Base-by-base conservation (phyloP, 2,113 vertebrate species). In the Recurvirostra avosetta region DNA sequence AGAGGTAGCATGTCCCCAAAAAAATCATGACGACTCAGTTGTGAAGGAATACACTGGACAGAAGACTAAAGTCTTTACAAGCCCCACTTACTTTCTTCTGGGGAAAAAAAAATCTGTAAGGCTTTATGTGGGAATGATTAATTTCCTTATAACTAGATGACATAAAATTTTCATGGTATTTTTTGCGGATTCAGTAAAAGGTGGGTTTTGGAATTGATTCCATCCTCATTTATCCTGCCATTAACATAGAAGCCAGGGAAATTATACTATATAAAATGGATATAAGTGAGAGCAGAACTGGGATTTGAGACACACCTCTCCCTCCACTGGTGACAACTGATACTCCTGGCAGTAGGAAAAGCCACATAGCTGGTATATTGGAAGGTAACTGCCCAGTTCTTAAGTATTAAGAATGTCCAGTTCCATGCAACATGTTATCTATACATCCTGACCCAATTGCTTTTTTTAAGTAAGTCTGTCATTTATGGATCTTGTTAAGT, bases 401-500 rank as follows among this genome's bases (percentile, higher is more conserved):
- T 68, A 58, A 83, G 38, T 49, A 16, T 66, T 83, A 50, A 63
- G 86, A 77, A 38, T 32, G 21, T 53, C 21, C 38, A 84, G 45
- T 30, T 73, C 71, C 66, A 19, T 68, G 53, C 8, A 80, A 83
- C 25, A 49, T 6, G 41, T 56, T 91, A 95, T 62, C 43, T 45
- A 40, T 80, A 61, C 17, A 73, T 81, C 19, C 53, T 85, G 47
- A 89, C 43, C 15, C 43, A 41, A 63, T 2, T 78, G 36, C 14
- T 65, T 88, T 91, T 93, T 94, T 73, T 8, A 78, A 83, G 41
- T 40, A 76, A 89, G 11, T 66, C 53, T 2, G 5, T 68, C 77
- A 82, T 89, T 94, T 92, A 88, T 71, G 80, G 27, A 32, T 65
- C 68, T 92, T 86, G 62, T 53, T 95, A 73, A 90, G 52, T 94